Evolutionary conservation across 2,113 vertebrate genomes (phyloP).

Genomic region (Phycodurus eques): DNA sequence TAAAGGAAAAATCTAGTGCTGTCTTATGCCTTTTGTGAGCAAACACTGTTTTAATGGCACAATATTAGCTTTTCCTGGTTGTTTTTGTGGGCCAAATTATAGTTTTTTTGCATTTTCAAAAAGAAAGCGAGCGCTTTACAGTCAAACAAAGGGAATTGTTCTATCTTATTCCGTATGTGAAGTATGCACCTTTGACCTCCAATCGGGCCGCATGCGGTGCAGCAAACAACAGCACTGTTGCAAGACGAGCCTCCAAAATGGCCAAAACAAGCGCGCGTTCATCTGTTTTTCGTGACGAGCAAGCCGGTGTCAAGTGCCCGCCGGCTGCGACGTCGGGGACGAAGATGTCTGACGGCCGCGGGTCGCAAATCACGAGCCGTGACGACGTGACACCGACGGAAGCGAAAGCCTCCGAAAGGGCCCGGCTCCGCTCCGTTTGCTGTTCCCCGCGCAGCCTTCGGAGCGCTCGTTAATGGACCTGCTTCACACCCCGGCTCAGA

Average conservation of each 20-base stretch:
- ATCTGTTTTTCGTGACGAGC: background rate
- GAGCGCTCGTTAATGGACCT: slow-evolving; percentile 95
- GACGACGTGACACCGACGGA: slow-evolving; percentile 80
- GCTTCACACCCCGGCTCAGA: slow-evolving; percentile 90
- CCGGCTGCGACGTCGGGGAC: slow-evolving; percentile 54
- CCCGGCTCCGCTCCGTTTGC: slow-evolving; percentile 83
- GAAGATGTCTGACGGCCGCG: slow-evolving; percentile 79
- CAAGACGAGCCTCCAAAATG: background rate
- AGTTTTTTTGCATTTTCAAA: no score
- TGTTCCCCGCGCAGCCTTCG: slow-evolving; percentile 86
- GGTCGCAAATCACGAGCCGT: slow-evolving; percentile 77
- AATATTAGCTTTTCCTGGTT: no score
- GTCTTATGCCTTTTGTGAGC: no score
- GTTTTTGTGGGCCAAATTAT: no score
- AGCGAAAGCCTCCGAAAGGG: slow-evolving; percentile 93
- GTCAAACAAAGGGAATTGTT: no score
- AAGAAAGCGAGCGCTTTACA: no score
- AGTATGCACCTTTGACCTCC: no score
- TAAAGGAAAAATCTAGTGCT: no score
- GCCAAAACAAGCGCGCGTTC: background rate
- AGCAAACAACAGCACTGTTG: background rate
- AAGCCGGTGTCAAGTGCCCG: background rate
- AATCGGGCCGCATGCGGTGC: no score
- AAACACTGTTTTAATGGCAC: no score
- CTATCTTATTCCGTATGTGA: no score